Percentiles rank a stretch among this genome's conserved stretches.
Evolutionary conservation across 2,113 vertebrate genomes (phyloP).

Genomic region (Corapipo altera): DNA sequence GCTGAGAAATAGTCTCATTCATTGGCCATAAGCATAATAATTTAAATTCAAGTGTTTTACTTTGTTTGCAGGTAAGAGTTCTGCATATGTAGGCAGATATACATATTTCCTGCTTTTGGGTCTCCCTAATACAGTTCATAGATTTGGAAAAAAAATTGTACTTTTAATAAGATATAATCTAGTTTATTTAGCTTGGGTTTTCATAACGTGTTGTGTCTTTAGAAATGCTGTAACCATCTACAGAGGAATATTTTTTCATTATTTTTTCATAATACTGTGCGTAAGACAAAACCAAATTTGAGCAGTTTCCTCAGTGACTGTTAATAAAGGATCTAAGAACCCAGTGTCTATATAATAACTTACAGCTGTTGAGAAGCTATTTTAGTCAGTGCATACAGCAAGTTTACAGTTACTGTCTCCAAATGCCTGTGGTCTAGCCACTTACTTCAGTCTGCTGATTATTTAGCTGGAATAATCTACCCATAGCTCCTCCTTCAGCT

Average conservation of each 20-base stretch:
- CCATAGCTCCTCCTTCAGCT: not conserved
- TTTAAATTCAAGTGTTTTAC: not conserved
- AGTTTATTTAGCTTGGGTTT: not conserved
- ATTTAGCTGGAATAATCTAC: constrained; percentile 39
- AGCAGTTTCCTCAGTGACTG: constrained; percentile 6
- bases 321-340: constrained; percentile 31
- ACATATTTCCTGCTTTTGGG: not conserved
- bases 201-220: not conserved
- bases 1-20: not conserved
- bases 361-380: constrained; percentile 31
- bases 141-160: not conserved
- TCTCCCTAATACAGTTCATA: not conserved
- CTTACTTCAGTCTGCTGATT: constrained; percentile 26
- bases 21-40: not conserved
- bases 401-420: constrained; percentile 18
- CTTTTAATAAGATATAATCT: not conserved
- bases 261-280: constrained; percentile 11
- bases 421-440: constrained; percentile 40
- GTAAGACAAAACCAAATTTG: constrained; percentile 44
- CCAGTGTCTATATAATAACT: constrained; percentile 37
- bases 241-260: not conserved
- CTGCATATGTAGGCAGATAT: not conserved
- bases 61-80: not conserved
- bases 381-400: constrained; percentile 15
- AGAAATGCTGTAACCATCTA: not conserved